These are phyloP conservation scores for Atopsyche davidsoni DNA, from an alignment of 1,140 invertebrate species.

Conservation along the genomic window DNA sequence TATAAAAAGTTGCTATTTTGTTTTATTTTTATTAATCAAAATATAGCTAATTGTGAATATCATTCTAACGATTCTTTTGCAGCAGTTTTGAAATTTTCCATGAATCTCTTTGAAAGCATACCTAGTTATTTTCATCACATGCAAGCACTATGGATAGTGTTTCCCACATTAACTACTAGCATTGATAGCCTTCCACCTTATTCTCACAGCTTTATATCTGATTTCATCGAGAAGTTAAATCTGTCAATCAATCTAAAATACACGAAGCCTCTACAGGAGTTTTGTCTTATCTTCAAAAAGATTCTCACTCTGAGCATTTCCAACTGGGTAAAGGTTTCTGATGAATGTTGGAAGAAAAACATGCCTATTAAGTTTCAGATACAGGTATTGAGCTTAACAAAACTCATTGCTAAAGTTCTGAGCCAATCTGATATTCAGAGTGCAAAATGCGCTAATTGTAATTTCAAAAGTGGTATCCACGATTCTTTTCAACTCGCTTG, in stretches of 20 bases:
- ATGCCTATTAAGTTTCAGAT: constrained; percentile 10
- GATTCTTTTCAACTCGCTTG: constrained; percentile 11
- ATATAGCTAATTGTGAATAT: constrained; percentile 7
- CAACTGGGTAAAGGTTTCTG: neutral
- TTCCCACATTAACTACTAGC: constrained; percentile 4
- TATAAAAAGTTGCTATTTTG: constrained; percentile 18
- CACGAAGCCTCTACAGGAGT: constrained; percentile 7
- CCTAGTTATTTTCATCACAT: constrained; percentile 7
- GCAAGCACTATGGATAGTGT: neutral
- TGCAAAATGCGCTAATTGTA: constrained; percentile 14
- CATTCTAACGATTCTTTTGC: neutral
- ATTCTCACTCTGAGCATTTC: constrained; percentile 12
- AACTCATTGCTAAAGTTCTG: constrained; percentile 6
- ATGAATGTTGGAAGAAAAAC: constrained; percentile 12
- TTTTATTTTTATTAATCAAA: constrained; percentile 14
- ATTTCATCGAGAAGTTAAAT: constrained; percentile 5
- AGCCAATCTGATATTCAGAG: constrained; percentile 8
- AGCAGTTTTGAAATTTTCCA: constrained; percentile 8
- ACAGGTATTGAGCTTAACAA: constrained; percentile 2
- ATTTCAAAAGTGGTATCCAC: constrained; percentile 16
- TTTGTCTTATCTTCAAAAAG: constrained; percentile 14
- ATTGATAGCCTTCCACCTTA: constrained; percentile 3
- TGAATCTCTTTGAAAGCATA: constrained; percentile 8
- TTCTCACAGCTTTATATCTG: neutral
- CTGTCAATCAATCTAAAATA: neutral